Evolutionary conservation across 2,888 invertebrate species (phyloP).

Genomic region (Dorcus parallelipipedus): DNA sequence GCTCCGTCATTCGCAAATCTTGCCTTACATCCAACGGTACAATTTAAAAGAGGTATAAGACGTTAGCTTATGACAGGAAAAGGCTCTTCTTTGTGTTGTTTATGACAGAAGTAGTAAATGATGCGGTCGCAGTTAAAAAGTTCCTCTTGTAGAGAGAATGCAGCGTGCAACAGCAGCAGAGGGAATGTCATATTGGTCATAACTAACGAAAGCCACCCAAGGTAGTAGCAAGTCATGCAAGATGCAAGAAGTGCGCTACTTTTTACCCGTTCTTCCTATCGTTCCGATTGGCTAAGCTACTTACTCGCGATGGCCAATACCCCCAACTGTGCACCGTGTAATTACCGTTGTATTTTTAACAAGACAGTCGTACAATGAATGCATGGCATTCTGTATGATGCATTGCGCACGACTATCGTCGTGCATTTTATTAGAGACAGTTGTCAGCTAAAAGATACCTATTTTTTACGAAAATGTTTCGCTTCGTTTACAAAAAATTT

Average conservation of each 20-base stretch:
- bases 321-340: slow-evolving; percentile 27
- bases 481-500: slow-evolving; percentile 17
- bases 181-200: slow-evolving; percentile 28
- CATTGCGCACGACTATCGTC: slow-evolving; percentile 28
- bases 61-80: neutral
- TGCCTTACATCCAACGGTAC: too few relatives aligned
- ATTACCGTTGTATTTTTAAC: slow-evolving; percentile 38
- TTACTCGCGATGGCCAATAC: slow-evolving; percentile 29
- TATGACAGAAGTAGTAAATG: neutral
- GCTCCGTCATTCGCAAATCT: too few relatives aligned
- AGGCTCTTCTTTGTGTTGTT: neutral
- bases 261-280: slow-evolving; percentile 25
- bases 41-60: neutral
- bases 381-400: slow-evolving; percentile 25
- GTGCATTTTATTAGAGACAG: slow-evolving; percentile 29
- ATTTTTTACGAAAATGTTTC: slow-evolving; percentile 27
- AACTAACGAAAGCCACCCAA: slow-evolving; percentile 37
- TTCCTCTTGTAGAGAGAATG: slow-evolving; percentile 1
- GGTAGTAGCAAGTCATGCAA: slow-evolving; percentile 37
- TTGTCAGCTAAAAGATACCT: slow-evolving; percentile 29
- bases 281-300: slow-evolving; percentile 17
- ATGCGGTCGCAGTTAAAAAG: neutral
- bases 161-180: slow-evolving; percentile 18
- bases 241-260: slow-evolving; percentile 37
- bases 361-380: slow-evolving; percentile 34